Conservation (phyloP, 2,888 invertebrate species). For the Drosophila leonis region DNA sequence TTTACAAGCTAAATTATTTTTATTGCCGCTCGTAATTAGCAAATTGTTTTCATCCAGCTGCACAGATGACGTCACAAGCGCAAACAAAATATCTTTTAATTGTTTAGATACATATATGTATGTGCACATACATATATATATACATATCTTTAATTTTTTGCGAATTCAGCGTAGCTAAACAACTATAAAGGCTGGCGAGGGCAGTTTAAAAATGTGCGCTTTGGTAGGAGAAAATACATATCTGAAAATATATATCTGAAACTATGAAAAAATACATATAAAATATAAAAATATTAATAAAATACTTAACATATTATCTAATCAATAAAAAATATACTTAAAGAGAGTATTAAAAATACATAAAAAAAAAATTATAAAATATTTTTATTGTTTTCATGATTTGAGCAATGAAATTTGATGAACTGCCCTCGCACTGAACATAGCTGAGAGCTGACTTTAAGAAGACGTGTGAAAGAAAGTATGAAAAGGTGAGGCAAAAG, state of each 20-base stretch:
- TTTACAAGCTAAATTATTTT: conserved; percentile 52
- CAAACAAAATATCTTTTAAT: conserved; percentile 41
- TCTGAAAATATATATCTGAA: no score
- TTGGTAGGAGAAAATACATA: no score
- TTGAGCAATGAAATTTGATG: not conserved
- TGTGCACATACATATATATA: not conserved
- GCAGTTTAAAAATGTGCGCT: not conserved
- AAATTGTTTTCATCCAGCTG: conserved; percentile 53
- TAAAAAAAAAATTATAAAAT: not conserved
- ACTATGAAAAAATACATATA: not conserved
- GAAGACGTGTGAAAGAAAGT: not conserved
- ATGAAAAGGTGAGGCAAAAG: not conserved
- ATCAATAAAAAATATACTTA: no score
- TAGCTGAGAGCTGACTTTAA: not conserved
- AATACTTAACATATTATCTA: no score
- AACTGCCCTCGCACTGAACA: conserved; percentile 10
- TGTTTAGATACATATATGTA: conserved; percentile 11
- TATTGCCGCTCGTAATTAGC: conserved; percentile 56
- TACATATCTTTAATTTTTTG: not conserved
- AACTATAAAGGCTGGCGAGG: conserved; percentile 21
- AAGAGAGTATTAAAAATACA: no score
- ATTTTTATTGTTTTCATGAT: not conserved
- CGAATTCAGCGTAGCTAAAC: conserved; percentile 10
- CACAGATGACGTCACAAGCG: conserved; percentile 54
- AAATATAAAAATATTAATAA: not conserved